Evolutionary conservation across 2,113 vertebrate genomes (phyloP).

Genomic region (Melanerpes formicivorus): DNA sequence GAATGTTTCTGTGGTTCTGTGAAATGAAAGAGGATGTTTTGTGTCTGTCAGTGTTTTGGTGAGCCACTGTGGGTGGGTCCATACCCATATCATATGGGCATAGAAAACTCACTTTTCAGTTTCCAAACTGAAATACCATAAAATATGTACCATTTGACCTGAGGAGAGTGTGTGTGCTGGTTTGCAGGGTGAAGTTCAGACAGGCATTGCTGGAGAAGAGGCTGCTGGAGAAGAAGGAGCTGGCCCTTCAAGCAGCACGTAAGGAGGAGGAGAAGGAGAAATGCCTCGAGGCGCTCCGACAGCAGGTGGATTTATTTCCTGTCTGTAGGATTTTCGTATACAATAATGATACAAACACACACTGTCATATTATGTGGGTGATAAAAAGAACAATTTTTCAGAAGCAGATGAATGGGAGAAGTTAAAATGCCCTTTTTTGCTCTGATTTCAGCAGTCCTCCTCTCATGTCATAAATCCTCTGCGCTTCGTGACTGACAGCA

Average conservation of each 20-base stretch:
- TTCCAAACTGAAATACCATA: neutral
- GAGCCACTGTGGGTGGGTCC: rapidly evolving
- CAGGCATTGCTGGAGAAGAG: conserved; percentile 72
- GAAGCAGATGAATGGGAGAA: neutral
- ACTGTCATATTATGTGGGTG: rapidly evolving
- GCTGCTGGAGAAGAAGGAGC: conserved; percentile 72
- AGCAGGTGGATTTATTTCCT: conserved; percentile 79
- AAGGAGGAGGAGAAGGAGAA: conserved; percentile 73
- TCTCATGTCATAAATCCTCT: neutral
- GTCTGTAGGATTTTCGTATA: neutral
- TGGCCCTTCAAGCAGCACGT: conserved; percentile 67
- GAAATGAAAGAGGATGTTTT: no score
- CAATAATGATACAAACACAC: no score
- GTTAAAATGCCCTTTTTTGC: neutral
- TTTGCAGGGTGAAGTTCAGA: conserved; percentile 84
- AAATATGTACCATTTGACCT: rapidly evolving
- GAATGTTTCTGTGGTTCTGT: no score
- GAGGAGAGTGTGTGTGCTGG: neutral
- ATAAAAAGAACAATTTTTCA: neutral
- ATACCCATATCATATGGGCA: no score
- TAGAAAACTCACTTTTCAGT: rapidly evolving
- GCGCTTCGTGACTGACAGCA: neutral
- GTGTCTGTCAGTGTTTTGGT: neutral
- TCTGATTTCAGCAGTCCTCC: neutral
- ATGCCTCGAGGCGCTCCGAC: conserved; percentile 81